These are phyloP conservation scores for Pseudochaenichthys georgianus DNA, from an alignment of 2,797 vertebrate species.

Conservation along the genomic window DNA sequence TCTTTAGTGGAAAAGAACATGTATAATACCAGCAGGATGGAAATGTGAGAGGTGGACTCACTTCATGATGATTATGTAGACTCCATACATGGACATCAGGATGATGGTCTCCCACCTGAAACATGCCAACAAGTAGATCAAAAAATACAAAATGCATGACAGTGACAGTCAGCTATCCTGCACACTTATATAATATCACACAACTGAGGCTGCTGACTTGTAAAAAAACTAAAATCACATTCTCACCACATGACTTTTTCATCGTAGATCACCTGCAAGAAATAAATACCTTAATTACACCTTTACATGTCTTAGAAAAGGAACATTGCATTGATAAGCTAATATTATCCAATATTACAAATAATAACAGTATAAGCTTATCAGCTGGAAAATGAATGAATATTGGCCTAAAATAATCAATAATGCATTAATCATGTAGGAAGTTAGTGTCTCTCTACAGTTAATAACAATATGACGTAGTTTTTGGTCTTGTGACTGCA, in stretches of 20 bases:
- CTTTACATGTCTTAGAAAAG: neutral
- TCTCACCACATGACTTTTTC: constrained; percentile 87
- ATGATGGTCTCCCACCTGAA: constrained; percentile 88
- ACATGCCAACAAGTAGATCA: constrained; percentile 23
- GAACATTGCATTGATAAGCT: neutral
- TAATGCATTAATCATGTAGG: no score
- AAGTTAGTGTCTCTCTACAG: neutral
- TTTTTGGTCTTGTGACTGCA: neutral
- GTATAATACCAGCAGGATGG: neutral
- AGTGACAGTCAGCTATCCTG: neutral
- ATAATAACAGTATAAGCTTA: neutral
- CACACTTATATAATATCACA: neutral
- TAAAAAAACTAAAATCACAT: neutral
- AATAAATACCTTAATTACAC: constrained; percentile 23
- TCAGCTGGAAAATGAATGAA: neutral
- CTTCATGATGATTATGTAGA: constrained; percentile 89
- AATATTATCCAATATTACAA: neutral
- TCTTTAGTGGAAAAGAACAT: neutral
- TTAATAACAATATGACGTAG: neutral
- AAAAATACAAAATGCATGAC: neutral
- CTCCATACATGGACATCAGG: constrained; percentile 85
- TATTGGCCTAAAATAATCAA: neutral
- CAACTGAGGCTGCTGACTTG: neutral
- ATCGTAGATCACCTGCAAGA: constrained; percentile 86
- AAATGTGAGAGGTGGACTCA: constrained; percentile 62